Evolutionary conservation across 1,140 invertebrate species (phyloP).

Genomic region (Trachymyrmex septentrionalis): DNA sequence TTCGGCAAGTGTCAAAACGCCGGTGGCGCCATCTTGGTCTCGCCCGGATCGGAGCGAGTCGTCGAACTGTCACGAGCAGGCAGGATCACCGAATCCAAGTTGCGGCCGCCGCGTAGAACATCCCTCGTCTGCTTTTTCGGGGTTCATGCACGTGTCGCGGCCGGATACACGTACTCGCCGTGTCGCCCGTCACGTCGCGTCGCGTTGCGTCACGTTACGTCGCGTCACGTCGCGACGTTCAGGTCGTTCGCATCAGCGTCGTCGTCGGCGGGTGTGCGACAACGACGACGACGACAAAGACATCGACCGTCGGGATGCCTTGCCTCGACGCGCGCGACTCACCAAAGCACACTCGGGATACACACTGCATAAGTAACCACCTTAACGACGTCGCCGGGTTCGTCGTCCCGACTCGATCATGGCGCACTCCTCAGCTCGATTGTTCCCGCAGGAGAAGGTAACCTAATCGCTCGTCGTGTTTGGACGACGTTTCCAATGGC

Average conservation of each 20-base stretch:
- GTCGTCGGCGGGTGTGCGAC: not conserved
- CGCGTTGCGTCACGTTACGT: constrained; percentile 3
- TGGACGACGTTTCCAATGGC: not conserved
- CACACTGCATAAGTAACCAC: constrained; percentile 39
- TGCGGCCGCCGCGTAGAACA: constrained; percentile 17
- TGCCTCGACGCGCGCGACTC: constrained; percentile 11
- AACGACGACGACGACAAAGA: not conserved
- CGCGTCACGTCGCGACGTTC: constrained; percentile 15
- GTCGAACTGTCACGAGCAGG: constrained; percentile 82
- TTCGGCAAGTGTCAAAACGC: constrained; percentile 82
- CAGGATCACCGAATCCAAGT: constrained; percentile 73
- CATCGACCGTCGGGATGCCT: not conserved
- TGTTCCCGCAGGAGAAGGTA: constrained; percentile 2
- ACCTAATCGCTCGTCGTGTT: not conserved
- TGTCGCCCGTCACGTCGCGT: constrained; percentile 10
- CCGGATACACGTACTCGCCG: constrained; percentile 5
- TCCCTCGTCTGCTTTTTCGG: not conserved
- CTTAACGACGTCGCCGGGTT: constrained; percentile 47
- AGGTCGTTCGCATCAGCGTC: constrained; percentile 25
- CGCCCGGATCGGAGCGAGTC: constrained; percentile 66
- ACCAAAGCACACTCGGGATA: constrained; percentile 39
- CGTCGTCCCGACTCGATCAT: constrained; percentile 50
- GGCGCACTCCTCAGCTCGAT: constrained; percentile 31
- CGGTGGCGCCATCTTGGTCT: constrained; percentile 83
- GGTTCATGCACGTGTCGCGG: constrained; percentile 7